A percentile compares a stretch with the other conserved stretches of the same genome.
Evolutionary conservation across 2,113 vertebrate genomes (phyloP).

Genomic region (Lontra canadensis): DNA sequence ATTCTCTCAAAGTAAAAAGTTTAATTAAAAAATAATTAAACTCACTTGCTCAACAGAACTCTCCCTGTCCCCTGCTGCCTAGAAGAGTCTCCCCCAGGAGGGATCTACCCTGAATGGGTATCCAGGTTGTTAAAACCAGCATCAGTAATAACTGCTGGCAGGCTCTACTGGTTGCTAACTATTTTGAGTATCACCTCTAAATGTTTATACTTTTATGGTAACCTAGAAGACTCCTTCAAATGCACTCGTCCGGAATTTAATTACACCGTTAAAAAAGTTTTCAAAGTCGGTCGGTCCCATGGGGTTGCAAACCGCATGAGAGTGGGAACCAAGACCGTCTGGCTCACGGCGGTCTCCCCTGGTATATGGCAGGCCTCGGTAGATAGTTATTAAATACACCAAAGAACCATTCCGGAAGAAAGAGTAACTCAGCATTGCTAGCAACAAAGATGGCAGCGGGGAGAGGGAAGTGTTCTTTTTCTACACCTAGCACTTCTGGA

Average conservation of each 20-base stretch:
- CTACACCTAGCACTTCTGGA: background rate
- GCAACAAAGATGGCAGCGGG: background rate
- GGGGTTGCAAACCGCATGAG: background rate
- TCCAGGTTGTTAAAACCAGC: fast-evolving
- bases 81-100: background rate
- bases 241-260: background rate
- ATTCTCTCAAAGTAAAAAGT: background rate
- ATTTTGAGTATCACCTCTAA: background rate
- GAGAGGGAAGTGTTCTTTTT: too few relatives aligned
- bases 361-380: background rate
- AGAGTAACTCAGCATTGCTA: background rate
- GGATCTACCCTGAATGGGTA: fast-evolving
- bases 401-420: background rate
- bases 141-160: background rate
- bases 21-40: background rate
- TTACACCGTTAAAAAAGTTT: background rate
- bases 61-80: background rate
- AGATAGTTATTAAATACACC: background rate
- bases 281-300: background rate
- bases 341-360: background rate
- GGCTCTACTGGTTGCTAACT: background rate
- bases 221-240: background rate
- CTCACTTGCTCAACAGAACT: background rate
- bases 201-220: background rate
- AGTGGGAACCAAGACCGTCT: too few relatives aligned